Percentiles rank a stretch among this genome's conserved stretches.
These are phyloP conservation scores for Stenurella melanura DNA, from an alignment of 2,888 invertebrate genomes.

Conservation along the genomic window DNA sequence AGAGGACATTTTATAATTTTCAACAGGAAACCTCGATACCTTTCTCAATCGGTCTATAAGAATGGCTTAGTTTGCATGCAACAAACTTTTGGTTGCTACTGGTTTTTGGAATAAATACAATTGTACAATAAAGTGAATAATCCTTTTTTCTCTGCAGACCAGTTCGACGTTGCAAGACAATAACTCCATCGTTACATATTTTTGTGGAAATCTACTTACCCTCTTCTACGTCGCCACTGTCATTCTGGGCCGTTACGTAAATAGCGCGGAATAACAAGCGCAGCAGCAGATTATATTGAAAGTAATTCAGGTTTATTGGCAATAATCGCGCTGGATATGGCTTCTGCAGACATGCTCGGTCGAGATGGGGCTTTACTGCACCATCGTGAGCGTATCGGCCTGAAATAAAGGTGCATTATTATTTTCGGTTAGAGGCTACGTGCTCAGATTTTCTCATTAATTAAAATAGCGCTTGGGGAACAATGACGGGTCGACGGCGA, in stretches of 20 bases:
- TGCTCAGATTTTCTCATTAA: slow-evolving; percentile 38
- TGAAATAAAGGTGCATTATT: slow-evolving; percentile 48
- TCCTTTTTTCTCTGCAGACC: too few relatives aligned
- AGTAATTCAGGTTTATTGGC: slow-evolving; percentile 72
- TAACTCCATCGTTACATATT: background rate
- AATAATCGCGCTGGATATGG: slow-evolving; percentile 67
- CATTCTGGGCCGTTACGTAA: slow-evolving; percentile 47
- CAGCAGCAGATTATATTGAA: slow-evolving; percentile 68
- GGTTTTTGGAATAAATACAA: too few relatives aligned
- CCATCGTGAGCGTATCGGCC: slow-evolving; percentile 50
- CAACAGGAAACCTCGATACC: too few relatives aligned
- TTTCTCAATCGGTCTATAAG: too few relatives aligned
- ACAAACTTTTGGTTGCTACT: too few relatives aligned
- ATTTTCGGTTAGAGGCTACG: slow-evolving; percentile 42
- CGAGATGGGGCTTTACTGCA: slow-evolving; percentile 61
- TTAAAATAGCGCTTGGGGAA: slow-evolving; percentile 27
- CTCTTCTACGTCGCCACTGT: slow-evolving; percentile 36
- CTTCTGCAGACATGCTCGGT: slow-evolving; percentile 66
- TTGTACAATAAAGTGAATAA: too few relatives aligned
- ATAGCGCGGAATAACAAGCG: slow-evolving; percentile 62
- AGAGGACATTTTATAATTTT: too few relatives aligned
- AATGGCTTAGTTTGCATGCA: too few relatives aligned
- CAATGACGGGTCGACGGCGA: slow-evolving; percentile 4
- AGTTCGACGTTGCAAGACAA: background rate
- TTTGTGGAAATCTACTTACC: slow-evolving; percentile 9